Evolutionary conservation across 2,797 vertebrate genomes (phyloP).

Genomic region (Ptychobarbus kaznakovi): DNA sequence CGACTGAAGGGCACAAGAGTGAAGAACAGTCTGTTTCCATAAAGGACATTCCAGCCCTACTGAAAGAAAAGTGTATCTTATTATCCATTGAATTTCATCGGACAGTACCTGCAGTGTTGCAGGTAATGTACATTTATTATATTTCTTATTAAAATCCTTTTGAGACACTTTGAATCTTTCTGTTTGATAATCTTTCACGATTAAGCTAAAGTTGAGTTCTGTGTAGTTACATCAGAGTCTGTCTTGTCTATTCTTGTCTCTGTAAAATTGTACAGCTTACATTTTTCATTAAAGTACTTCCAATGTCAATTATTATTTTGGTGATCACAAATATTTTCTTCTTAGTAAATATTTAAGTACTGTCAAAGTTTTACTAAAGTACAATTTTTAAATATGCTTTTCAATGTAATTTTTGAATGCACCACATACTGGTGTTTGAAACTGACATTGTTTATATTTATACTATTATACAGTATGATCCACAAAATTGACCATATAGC

Average conservation of each 20-base stretch:
- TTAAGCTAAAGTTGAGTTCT: neutral
- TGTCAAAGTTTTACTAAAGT: neutral
- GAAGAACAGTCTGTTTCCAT: conserved; percentile 43
- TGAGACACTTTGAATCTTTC: neutral
- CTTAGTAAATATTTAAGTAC: neutral
- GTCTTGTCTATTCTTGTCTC: neutral
- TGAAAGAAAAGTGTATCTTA: conserved; percentile 35
- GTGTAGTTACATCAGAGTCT: neutral
- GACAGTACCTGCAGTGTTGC: neutral
- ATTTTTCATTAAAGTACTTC: neutral
- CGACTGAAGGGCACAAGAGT: conserved; percentile 73
- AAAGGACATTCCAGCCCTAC: conserved; percentile 56
- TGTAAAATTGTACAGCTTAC: neutral
- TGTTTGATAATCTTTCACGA: neutral
- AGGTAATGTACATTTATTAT: conserved; percentile 38
- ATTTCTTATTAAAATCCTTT: neutral
- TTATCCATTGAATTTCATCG: conserved; percentile 10
- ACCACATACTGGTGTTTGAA: neutral
- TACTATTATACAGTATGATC: neutral
- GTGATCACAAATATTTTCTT: neutral
- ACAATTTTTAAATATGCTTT: neutral
- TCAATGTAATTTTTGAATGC: neutral
- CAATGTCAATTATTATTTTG: neutral
- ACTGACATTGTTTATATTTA: neutral
- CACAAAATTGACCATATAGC: neutral